Conservation (phyloP, 2,113 vertebrate species). For the Micronycteris hirsuta region DNA sequence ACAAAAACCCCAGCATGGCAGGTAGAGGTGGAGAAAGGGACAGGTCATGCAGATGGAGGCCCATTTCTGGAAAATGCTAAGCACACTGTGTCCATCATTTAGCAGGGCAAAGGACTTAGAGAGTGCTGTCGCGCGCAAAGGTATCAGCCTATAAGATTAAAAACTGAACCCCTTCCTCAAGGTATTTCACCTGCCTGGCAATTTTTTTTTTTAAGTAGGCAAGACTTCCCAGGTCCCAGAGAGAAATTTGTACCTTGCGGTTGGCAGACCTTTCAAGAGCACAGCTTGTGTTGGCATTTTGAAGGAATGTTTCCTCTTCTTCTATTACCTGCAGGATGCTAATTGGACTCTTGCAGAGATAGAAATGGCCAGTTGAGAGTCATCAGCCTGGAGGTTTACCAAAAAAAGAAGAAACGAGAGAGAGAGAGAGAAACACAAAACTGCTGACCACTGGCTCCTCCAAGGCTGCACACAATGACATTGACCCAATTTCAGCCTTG, state of each 20-base stretch:
- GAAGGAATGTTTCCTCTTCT: neutral
- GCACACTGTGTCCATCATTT: conserved; percentile 16
- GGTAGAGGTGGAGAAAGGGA: neutral
- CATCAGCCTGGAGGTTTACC: neutral
- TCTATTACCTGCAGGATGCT: neutral
- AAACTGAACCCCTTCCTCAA: neutral
- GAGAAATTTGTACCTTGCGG: neutral
- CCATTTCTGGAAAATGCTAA: conserved; percentile 28
- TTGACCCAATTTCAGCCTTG: neutral
- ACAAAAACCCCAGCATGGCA: neutral
- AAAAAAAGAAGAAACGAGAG: neutral
- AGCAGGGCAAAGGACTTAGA: neutral
- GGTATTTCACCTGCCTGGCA: neutral
- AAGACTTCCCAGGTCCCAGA: neutral
- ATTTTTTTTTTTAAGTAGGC: neutral
- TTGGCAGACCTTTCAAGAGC: neutral
- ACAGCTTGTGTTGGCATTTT: neutral
- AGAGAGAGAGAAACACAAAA: neutral
- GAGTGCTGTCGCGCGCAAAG: neutral
- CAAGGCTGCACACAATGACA: neutral
- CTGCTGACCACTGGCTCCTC: neutral
- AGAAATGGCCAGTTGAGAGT: neutral
- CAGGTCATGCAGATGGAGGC: neutral
- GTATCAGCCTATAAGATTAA: neutral
- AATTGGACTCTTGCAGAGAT: neutral